Percentiles rank a stretch among this genome's conserved stretches.
Conservation (phyloP, 2,888 invertebrate genomes). For the Dynastes grantii region DNA sequence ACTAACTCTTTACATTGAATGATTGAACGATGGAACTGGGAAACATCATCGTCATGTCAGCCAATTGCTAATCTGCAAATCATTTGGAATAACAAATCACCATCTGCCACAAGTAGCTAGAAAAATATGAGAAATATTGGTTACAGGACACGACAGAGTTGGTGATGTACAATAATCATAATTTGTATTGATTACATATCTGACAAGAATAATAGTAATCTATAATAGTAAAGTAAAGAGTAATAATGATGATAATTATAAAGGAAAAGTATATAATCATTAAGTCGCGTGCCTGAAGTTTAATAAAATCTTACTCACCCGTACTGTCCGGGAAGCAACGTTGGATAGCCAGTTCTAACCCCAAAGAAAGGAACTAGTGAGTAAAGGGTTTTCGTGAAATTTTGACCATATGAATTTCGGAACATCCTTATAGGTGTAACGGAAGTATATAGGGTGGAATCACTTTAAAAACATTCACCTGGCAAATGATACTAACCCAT, state of each 20-base stretch:
- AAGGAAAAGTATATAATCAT: conserved; percentile 7
- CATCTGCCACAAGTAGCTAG: conserved; percentile 69
- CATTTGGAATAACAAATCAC: conserved; percentile 68
- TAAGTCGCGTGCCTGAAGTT: conserved; percentile 12
- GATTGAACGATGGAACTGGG: conserved; percentile 65
- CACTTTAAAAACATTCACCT: conserved; percentile 41
- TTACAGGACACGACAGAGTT: conserved; percentile 63
- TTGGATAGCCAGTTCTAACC: conserved; percentile 85
- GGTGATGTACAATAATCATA: conserved; percentile 58
- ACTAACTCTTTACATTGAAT: conserved; percentile 70
- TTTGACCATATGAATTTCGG: conserved; percentile 40
- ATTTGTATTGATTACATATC: background rate
- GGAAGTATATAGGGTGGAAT: conserved; percentile 40
- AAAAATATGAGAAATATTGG: conserved; percentile 69
- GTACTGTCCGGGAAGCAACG: conserved; percentile 86
- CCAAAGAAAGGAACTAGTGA: conserved; percentile 77
- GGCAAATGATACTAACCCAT: conserved; percentile 22
- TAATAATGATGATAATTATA: conserved; percentile 49
- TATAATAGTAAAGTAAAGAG: conserved; percentile 28
- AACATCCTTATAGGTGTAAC: conserved; percentile 42
- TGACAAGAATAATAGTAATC: conserved; percentile 4
- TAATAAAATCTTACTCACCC: conserved; percentile 77
- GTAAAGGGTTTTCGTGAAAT: conserved; percentile 18
- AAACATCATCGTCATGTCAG: conserved; percentile 65
- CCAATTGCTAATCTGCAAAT: conserved; percentile 69